Percentiles rank a stretch among this genome's conserved stretches.
Evolutionary conservation across 2,888 invertebrate genomes (phyloP).

Genomic region (Acleris sparsana): DNA sequence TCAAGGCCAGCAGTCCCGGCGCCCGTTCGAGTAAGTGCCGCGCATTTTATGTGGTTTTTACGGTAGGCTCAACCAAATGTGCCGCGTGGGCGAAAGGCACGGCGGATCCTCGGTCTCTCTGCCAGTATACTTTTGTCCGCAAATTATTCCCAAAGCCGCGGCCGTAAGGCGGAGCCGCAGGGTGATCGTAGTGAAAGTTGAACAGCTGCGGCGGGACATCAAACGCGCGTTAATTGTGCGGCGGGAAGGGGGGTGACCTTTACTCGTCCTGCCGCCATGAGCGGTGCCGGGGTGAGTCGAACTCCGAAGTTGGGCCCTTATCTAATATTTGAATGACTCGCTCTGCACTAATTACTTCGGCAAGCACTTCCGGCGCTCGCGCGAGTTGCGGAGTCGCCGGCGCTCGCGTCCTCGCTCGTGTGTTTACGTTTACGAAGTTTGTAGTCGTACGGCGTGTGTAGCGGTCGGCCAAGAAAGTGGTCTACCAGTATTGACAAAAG

Average conservation of each 20-base stretch:
- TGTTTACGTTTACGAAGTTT: too few relatives aligned
- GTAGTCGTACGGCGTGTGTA: too few relatives aligned
- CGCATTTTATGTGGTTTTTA: too few relatives aligned
- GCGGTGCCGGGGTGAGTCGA: neutral
- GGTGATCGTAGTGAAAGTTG: constrained; percentile 30
- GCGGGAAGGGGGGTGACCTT: constrained; percentile 10
- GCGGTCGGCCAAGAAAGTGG: too few relatives aligned
- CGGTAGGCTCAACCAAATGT: too few relatives aligned
- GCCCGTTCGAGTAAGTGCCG: too few relatives aligned
- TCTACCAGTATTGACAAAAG: too few relatives aligned
- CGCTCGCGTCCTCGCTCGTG: too few relatives aligned
- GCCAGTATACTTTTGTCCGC: neutral
- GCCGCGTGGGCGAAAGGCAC: too few relatives aligned
- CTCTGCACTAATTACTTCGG: constrained; percentile 10
- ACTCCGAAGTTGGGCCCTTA: neutral
- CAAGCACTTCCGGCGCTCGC: neutral
- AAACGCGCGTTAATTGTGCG: constrained; percentile 5
- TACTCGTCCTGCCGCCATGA: constrained; percentile 2
- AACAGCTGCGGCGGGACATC: constrained; percentile 29
- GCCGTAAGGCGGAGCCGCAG: neutral
- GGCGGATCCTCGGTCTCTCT: too few relatives aligned
- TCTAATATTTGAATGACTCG: constrained; percentile 8
- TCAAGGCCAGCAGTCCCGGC: too few relatives aligned
- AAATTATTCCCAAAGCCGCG: constrained; percentile 5
- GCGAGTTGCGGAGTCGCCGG: too few relatives aligned